These are phyloP conservation scores for Scarus forsteni DNA, from an alignment of 2,797 vertebrate genomes.

Conservation along the genomic window DNA sequence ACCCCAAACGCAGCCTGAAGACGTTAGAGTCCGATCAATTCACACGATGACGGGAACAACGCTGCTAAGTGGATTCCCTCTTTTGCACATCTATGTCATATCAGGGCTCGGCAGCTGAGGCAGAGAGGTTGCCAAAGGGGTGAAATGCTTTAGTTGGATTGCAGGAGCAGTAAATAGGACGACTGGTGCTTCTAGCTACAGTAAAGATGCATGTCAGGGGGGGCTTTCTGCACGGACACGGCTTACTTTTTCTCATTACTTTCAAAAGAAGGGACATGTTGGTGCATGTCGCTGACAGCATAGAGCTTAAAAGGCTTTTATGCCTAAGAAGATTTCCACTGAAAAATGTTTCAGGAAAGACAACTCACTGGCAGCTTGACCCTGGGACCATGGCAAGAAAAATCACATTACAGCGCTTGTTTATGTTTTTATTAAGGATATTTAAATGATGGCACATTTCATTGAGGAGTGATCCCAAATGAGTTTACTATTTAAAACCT, in stretches of 20 bases:
- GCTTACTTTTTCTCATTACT: constrained; percentile 10
- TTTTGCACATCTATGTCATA: constrained; percentile 58
- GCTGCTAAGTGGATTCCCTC: constrained; percentile 48
- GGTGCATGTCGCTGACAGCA: constrained; percentile 20
- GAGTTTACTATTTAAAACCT: too few species aligned
- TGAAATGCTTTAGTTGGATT: constrained; percentile 43
- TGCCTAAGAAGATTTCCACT: constrained; percentile 32
- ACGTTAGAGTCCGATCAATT: constrained; percentile 63
- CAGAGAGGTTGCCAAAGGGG: constrained; percentile 23
- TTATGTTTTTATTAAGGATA: not conserved
- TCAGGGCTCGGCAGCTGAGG: constrained; percentile 25
- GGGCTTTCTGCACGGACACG: constrained; percentile 6
- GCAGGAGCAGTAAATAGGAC: constrained; percentile 53
- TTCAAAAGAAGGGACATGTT: constrained; percentile 27
- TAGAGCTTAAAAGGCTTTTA: constrained; percentile 32
- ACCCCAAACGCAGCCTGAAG: not conserved
- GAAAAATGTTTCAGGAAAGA: constrained; percentile 2
- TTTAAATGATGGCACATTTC: too few species aligned
- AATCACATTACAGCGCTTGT: not conserved
- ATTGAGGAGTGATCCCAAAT: too few species aligned
- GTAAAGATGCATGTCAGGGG: constrained; percentile 17
- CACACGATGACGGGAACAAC: constrained; percentile 58
- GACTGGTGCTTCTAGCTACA: constrained; percentile 47
- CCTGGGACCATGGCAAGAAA: not conserved
- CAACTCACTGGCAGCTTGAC: not conserved